A percentile compares a stretch with the other conserved stretches of the same genome.
These are phyloP conservation scores for Melanocharis versteri DNA, from an alignment of 2,113 vertebrate species.

Conservation along the genomic window DNA sequence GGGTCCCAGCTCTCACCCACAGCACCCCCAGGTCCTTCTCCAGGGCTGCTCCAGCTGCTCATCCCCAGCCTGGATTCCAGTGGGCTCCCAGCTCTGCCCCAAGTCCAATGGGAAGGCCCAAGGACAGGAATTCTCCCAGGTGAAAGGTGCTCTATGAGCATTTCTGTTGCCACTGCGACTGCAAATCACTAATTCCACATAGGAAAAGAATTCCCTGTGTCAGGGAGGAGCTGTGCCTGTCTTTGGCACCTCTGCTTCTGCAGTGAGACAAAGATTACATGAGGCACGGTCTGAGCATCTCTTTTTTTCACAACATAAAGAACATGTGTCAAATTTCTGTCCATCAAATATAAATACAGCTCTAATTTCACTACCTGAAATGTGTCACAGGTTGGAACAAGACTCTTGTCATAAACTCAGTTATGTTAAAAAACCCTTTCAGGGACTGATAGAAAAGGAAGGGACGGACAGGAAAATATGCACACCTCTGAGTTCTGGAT, in stretches of 20 bases:
- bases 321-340: not conserved
- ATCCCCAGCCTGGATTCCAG: not conserved
- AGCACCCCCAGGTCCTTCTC: not conserved
- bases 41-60: not conserved
- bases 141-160: not conserved
- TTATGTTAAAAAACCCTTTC: not conserved
- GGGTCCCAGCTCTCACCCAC: not conserved
- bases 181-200: not conserved
- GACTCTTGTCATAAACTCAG: not conserved
- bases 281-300: not conserved
- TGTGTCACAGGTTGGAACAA: not conserved
- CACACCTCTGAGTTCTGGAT: not conserved
- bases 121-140: not conserved
- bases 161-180: not conserved
- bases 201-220: not conserved
- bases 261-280: not conserved
- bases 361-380: not conserved
- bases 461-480: not conserved
- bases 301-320: not conserved
- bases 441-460: not conserved
- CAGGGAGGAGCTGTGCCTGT: not conserved
- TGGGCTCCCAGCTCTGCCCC: not conserved
- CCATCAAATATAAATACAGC: not conserved
- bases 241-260: not conserved
- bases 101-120: not conserved